Evolutionary conservation across 2,888 invertebrate genomes (phyloP).

Genomic region (Drosophila putrida): DNA sequence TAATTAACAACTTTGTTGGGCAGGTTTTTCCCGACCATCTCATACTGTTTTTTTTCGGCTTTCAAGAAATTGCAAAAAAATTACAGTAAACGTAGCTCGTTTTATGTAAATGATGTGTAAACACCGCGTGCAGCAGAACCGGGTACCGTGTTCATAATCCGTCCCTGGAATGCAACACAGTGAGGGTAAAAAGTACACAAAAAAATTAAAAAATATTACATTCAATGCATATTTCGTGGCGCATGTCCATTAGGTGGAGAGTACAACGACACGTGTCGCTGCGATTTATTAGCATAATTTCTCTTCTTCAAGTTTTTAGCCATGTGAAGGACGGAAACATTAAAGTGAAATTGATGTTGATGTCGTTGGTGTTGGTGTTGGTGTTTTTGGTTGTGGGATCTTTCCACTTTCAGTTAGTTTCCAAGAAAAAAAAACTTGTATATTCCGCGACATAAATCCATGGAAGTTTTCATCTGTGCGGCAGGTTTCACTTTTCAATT

Average conservation of each 20-base stretch:
- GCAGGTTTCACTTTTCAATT: conserved; percentile 70
- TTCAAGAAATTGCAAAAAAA: conserved; percentile 64
- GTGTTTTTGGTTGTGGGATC: conserved; percentile 24
- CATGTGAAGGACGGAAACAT: conserved; percentile 65
- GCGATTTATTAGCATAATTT: conserved; percentile 80
- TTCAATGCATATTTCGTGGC: conserved; percentile 78
- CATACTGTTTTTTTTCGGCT: conserved; percentile 28
- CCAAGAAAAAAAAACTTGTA: conserved; percentile 50
- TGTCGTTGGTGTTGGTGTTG: conserved; percentile 65
- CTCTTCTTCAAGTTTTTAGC: conserved; percentile 65
- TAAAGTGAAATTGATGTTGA: conserved; percentile 76
- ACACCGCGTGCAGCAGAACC: conserved; percentile 67
- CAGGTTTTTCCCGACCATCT: conserved; percentile 41
- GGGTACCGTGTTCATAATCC: conserved; percentile 43
- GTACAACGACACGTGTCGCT: conserved; percentile 77
- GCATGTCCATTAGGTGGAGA: conserved; percentile 71
- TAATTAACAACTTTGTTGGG: conserved; percentile 80
- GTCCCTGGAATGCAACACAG: conserved; percentile 39
- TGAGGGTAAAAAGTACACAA: conserved; percentile 12
- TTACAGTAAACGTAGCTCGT: conserved; percentile 57
- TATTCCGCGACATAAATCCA: conserved; percentile 46
- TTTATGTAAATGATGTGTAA: conserved; percentile 82
- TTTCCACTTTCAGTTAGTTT: conserved; percentile 45
- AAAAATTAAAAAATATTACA: conserved; percentile 34
- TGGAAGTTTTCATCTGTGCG: conserved; percentile 41